Conservation (phyloP, 1,140 invertebrate species). For the Pogonognathellus flavescens region DNA sequence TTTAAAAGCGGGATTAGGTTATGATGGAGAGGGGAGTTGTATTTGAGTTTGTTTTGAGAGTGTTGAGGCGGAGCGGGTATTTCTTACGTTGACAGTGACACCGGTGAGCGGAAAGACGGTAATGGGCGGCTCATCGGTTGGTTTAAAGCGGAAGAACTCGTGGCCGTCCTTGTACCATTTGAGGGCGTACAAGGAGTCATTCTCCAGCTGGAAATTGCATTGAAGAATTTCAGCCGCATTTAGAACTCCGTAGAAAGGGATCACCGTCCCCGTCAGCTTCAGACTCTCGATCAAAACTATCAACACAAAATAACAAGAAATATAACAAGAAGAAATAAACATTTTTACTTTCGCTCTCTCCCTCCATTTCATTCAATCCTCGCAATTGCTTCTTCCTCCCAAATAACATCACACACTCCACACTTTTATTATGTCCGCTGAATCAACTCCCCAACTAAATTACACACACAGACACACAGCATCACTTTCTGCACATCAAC, state of each 20-base stretch:
- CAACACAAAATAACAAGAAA: constrained; percentile 31
- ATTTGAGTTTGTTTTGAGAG: not conserved
- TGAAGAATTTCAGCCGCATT: constrained; percentile 72
- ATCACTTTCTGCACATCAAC: too few relatives aligned
- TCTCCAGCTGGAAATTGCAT: constrained; percentile 81
- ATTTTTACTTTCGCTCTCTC: not conserved
- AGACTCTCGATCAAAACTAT: constrained; percentile 56
- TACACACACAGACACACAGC: too few relatives aligned
- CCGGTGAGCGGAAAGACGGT: constrained; percentile 83
- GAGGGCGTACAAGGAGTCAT: constrained; percentile 83
- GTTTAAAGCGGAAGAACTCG: constrained; percentile 88
- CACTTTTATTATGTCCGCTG: too few relatives aligned
- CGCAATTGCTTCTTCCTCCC: too few relatives aligned
- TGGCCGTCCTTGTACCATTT: constrained; percentile 92
- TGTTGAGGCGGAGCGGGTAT: not conserved
- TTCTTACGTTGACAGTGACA: constrained; percentile 84
- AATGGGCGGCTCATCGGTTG: constrained; percentile 78
- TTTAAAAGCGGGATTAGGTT: not conserved
- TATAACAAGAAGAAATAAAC: constrained; percentile 12
- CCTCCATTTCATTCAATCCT: not conserved
- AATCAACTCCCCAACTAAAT: too few relatives aligned
- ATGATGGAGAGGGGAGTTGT: not conserved
- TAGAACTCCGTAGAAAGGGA: constrained; percentile 63
- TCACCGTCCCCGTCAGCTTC: constrained; percentile 58
- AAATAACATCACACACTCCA: not conserved